Evolutionary conservation across 2,888 invertebrate genomes (phyloP), one percentile per base, ranked within the genome.

Genomic region (Stenchaetothrips biformis): DNA sequence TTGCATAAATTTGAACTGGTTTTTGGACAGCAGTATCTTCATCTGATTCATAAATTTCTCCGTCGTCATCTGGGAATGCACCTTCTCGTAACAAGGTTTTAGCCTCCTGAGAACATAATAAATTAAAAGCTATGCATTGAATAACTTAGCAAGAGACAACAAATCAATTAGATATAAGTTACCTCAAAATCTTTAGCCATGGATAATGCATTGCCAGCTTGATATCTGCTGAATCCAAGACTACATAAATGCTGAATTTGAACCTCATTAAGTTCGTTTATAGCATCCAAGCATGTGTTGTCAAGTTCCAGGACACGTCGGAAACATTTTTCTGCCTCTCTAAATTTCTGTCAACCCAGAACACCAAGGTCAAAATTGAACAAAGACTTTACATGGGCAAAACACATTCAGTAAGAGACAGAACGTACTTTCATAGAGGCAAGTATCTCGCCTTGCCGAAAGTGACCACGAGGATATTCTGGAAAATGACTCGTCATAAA

Each of bases 371-470:
- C 25, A 74, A 21, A 74, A 11, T 67, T 18, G 8, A 37, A 37
- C 37, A 2, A 37, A 37, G 4, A 37, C 37, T 37, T 1, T 37
- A 37, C 37, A 37, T 2, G 37, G 37, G 37, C 37, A 37, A 37
- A 37, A 37, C 37, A 37, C 37, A 37, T 37, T 37, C 1, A 1
- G 67, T n/a, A 67, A 53, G 9, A 53, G 16, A 53, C 53, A 6
- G 37, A 53, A 53, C 25, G 9, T 74, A 74, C 67, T 11, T 25
- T 25, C 67, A 74, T 74, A 1, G 67, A 74, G 8, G 67, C 67
- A n/a, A 79, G 78, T 59, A 79, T 78, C 78, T 81, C 81, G 16
- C 81, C 81, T 62, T 78, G 77, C 16, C 79, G 79, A 79, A 81
- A 81, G 77, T 81, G 78, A 7, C 79, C 81, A 47, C 78, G 77